Evolutionary conservation across 2,888 invertebrate genomes (phyloP), one percentile per base, ranked within the genome.

Genomic region (Caenorhabditis sulstoni): DNA sequence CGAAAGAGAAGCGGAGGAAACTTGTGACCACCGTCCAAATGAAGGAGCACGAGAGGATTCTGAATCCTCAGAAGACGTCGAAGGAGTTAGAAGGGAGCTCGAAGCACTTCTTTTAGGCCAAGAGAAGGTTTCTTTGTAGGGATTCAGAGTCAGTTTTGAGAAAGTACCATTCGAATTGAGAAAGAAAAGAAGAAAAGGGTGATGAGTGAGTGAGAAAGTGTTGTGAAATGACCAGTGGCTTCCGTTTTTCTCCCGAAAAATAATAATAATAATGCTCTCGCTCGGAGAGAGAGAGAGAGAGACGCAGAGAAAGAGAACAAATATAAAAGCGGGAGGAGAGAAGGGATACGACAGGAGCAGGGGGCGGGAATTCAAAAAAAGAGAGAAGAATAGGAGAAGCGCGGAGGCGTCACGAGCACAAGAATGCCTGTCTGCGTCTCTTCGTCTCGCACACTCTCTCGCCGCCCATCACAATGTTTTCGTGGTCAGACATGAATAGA

Each of bases 311-410:
- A 9, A 47, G 47, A n/a, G 16, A n/a, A 16, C 16, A 18, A 47
- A 47, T 47, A 47, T 7, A 47, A 5, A 47, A 8, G 4, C n/a
- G 44, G 11, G 16, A 8, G 18, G 8, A 18, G 47, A 8, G 16
- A 47, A 16, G 16, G 47, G 44, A 44, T 44, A 44, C 44, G 44
- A 16, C 3, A 8, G 18, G 18, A 3, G 29, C 4, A 29, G 16
- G 16, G 47, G 47, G 16, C 16, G 47, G 47, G 18, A 47, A 47
- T 47, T 47, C 47, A 47, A 47, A 47, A 50, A 50, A 29, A 5
- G 7, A 7, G 29, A 29, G 29, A 29, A 29, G 29, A 50, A 29
- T 29, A 29, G 29, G 29, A 29, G 29, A 29, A 29, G 29, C 7
- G 23, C 14, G n/a, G 52, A 52, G 14, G 35, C 9, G 35, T 47